Base-by-base conservation (phyloP, 2,797 vertebrate genomes). In the Hirundo rustica region DNA sequence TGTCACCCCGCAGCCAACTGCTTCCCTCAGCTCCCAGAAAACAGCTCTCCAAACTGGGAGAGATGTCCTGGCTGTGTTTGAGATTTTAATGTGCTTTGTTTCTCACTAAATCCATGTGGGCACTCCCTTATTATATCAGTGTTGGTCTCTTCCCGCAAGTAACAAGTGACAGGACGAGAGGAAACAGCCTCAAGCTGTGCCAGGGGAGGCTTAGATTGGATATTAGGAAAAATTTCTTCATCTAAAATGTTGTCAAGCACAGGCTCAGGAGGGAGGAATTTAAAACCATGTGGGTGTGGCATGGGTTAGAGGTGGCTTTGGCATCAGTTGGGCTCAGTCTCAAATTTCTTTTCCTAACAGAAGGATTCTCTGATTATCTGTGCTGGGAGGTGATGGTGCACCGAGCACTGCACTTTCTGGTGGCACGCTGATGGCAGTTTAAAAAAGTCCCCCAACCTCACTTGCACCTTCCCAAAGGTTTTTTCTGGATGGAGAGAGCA, bases 351-450 rank as follows among this genome's bases (percentile, higher is more conserved):
- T 61, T 79, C 53, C 32, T 50, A 1, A 4, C 13, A 22, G 10
- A 54, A 48, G 22, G 11, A 7, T 48, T 85, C 30, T 61, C 29
- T 66, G 47, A 21, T 10, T 53, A 7, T 44, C 68, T 76, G 40
- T 25, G 62, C 20, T 76, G 66, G 42, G 55, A 75, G 17, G 47
- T 16, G 54, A 68, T 1, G 34, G 25, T 27, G 27, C 8, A 10
- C 34, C 4, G 32, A 82, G 68, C 50, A 30, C 10, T 2, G 1
- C 22, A 3, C 19, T 53, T 61, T 44, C 45, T 76, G 30, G 22
- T 14, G 26, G 9, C 58, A 30, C 0, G 0, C 7, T 64, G 30
- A 17, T 21, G 22, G 8, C 30, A 10, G 29, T 22, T 34, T 62
- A 4, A 62, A 72, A 71, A 42, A 5, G 20, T 34, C 4, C 22